A percentile compares a stretch with the other conserved stretches of the same genome.
These are phyloP conservation scores for Neomorphus geoffroyi DNA, from an alignment of 2,797 vertebrate genomes.

Conservation along the genomic window DNA sequence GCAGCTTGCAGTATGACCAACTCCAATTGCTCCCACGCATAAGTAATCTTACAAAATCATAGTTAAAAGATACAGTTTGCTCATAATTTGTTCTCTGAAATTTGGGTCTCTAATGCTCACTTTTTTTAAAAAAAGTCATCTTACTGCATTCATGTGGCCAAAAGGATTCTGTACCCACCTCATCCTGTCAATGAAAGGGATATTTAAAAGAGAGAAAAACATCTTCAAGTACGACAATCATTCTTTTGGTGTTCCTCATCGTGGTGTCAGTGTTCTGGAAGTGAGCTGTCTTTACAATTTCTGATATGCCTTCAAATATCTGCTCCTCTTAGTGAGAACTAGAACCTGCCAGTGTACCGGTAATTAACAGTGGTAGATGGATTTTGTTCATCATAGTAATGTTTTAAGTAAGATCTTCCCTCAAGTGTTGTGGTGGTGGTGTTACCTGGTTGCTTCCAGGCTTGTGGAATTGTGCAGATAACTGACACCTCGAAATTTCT, in stretches of 20 bases:
- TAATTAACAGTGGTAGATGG: not conserved
- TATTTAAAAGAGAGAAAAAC: not conserved
- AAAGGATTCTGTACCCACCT: not conserved
- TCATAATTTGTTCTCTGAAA: not conserved
- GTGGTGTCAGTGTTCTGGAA: not conserved
- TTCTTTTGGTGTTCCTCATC: not conserved
- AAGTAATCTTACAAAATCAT: not conserved
- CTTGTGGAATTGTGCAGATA: not conserved
- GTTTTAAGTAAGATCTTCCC: not conserved
- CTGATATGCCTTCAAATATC: not conserved
- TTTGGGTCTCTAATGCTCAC: not conserved
- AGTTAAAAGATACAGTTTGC: rapidly evolving
- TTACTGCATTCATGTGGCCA: not conserved
- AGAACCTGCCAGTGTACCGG: not conserved
- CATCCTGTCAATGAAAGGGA: not conserved
- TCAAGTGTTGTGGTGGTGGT: not conserved
- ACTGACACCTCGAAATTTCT: not conserved
- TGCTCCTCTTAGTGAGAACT: not conserved
- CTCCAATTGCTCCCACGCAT: not conserved
- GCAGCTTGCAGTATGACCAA: not conserved
- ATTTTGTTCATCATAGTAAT: not conserved
- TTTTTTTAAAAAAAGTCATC: not conserved
- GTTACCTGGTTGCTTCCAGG: not conserved
- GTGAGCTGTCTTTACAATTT: not conserved
- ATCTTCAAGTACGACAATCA: not conserved